Evolutionary conservation across 2,797 vertebrate species (phyloP).

Genomic region (Neoniphon sammara): DNA sequence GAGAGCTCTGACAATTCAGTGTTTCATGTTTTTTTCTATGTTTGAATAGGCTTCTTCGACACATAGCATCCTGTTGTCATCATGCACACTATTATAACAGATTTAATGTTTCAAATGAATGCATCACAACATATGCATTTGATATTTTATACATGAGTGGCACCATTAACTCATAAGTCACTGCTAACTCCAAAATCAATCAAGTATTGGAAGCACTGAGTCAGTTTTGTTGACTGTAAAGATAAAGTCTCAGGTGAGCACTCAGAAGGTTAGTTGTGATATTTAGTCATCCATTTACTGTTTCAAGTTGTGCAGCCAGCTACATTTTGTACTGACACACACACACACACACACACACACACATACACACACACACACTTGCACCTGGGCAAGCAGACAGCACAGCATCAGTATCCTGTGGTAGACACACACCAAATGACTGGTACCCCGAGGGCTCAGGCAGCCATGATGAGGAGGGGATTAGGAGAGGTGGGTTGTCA

Average conservation of each 20-base stretch:
- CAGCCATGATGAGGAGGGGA: constrained; percentile 75
- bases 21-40: constrained; percentile 5
- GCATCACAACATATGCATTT: not conserved
- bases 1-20: constrained; percentile 38
- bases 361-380: constrained; percentile 20
- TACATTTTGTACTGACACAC: constrained; percentile 21
- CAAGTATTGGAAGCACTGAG: constrained; percentile 7
- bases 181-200: too few species aligned
- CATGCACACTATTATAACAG: not conserved
- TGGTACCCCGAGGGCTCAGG: constrained; percentile 71
- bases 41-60: constrained; percentile 52
- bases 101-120: not conserved
- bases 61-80: constrained; percentile 28
- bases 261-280: constrained; percentile 37
- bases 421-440: constrained; percentile 64
- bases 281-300: constrained; percentile 45
- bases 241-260: constrained; percentile 45
- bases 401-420: constrained; percentile 59
- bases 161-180: too few species aligned
- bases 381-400: constrained; percentile 45
- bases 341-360: not conserved
- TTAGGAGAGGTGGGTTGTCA: constrained; percentile 75
- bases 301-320: constrained; percentile 47
- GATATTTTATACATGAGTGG: constrained; percentile 3
- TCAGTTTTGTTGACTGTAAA: constrained; percentile 18